phyloP scores from a whole-genome alignment of 2,888 invertebrate genomes.

The Serrognathus titanus region DNA sequence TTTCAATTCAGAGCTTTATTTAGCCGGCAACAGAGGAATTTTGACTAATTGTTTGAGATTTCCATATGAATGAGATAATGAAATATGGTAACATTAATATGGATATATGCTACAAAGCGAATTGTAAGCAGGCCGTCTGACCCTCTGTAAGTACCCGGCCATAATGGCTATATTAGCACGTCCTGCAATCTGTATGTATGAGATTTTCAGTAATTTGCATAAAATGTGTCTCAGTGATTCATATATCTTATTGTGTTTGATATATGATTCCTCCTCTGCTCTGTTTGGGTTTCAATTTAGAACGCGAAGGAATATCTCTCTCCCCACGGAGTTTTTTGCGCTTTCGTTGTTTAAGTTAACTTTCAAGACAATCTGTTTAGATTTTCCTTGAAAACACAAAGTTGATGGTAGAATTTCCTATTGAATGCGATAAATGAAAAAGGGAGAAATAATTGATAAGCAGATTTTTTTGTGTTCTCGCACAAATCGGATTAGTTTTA shows the following conservation, averaged over 20 bases:
- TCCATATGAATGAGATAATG: conserved; percentile 82
- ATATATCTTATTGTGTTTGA: conserved; percentile 50
- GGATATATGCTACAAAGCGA: conserved; percentile 60
- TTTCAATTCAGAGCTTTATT: conserved; percentile 16
- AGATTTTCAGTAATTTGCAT: conserved; percentile 51
- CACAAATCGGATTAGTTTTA: conserved; percentile 33
- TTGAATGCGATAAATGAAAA: not conserved
- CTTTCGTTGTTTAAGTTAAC: not conserved
- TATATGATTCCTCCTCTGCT: conserved; percentile 37
- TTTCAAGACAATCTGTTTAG: not conserved
- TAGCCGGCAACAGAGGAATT: conserved; percentile 38
- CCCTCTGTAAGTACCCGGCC: conserved; percentile 26
- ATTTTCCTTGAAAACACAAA: not conserved
- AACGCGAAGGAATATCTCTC: not conserved
- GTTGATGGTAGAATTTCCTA: not conserved
- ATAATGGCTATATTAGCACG: conserved; percentile 33
- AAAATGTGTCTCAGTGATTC: conserved; percentile 53
- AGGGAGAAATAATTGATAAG: conserved; percentile 24
- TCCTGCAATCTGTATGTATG: conserved; percentile 50
- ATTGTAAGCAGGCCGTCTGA: conserved; percentile 44
- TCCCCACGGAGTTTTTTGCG: not conserved
- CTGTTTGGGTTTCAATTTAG: conserved; percentile 20
- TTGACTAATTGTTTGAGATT: conserved; percentile 64
- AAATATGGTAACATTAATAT: conserved; percentile 76
- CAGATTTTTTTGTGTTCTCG: conserved; percentile 25